Evolutionary conservation across 2,113 vertebrate species (phyloP).

Genomic region (Heterocephalus glaber): DNA sequence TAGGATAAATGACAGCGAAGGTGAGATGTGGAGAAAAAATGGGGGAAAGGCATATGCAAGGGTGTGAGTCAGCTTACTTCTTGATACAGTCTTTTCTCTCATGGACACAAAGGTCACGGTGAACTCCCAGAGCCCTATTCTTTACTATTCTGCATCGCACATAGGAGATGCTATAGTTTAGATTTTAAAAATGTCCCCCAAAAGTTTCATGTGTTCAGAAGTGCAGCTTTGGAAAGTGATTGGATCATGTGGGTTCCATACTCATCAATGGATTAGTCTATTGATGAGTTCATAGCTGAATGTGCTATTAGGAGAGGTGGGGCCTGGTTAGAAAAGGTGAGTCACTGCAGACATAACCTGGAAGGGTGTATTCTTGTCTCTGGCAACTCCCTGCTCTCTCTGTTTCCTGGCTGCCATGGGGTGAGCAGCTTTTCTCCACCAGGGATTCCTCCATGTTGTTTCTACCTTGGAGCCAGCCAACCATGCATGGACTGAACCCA

Average conservation of each 20-base stretch:
- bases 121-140: neutral
- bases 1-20: neutral
- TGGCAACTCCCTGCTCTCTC: neutral
- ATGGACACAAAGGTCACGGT: neutral
- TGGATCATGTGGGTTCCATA: neutral
- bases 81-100: neutral
- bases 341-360: neutral
- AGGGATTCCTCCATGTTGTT: neutral
- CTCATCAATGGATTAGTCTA: neutral
- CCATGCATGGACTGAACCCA: neutral
- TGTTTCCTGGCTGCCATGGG: neutral
- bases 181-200: neutral
- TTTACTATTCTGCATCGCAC: neutral
- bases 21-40: neutral
- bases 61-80: neutral
- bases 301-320: neutral
- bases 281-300: neutral
- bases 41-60: neutral
- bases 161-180: neutral
- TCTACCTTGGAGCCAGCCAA: neutral
- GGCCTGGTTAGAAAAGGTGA: neutral
- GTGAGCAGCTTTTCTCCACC: neutral
- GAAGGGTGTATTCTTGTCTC: neutral
- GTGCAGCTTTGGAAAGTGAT: neutral
- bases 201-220: neutral